Base-by-base conservation (phyloP, 2,113 vertebrate species). In the Grantiella picta region DNA sequence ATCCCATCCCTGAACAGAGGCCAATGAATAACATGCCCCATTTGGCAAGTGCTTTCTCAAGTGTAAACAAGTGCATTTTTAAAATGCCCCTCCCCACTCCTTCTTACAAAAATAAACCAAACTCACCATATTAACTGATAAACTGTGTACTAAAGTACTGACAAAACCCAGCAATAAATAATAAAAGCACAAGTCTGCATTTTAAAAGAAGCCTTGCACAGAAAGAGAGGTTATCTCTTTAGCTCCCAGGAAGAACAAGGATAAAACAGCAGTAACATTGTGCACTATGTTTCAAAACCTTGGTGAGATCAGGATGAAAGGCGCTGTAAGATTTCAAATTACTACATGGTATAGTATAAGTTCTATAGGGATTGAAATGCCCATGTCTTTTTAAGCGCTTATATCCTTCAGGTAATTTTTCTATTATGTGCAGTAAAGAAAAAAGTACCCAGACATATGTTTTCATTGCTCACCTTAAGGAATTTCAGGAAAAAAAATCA, bases 11-110 rank as follows among this genome's bases (percentile, higher is more conserved):
- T 42, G 60, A 83, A 86, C 0, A 60, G 80, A 93, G 44, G 64
- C 90, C 88, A 96, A 53, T 22, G 86, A 89, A 84, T 90, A 94
- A 72, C 92, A 92, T 1, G 82, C 90, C 82, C 92, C 89, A 92
- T 92, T 96, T 94, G 86, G 93, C 90, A 90, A 75, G 47, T 69
- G 88, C n/a, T 95, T 93, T 49, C 77, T 90, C 80, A 92, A 96
- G 86, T 82, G 92, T 90, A 65, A 96, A 86, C 36, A 84, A 90
- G 38, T 23, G 25, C 0, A 0, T 28, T 90, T 91, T 86, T 49
- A 64, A 96, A 92, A 54, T 33, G 52, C 17, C 24, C 24, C 33
- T 35, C 45, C 29, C 17, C 33, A 50, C 8, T 3, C 18, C 27
- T 44, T 29, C 49, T 66, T 47, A 77, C 56, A 95, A 77, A 96